These are phyloP conservation scores for Sphaeramia orbicularis DNA, from an alignment of 2,797 vertebrate species.

Conservation along the genomic window DNA sequence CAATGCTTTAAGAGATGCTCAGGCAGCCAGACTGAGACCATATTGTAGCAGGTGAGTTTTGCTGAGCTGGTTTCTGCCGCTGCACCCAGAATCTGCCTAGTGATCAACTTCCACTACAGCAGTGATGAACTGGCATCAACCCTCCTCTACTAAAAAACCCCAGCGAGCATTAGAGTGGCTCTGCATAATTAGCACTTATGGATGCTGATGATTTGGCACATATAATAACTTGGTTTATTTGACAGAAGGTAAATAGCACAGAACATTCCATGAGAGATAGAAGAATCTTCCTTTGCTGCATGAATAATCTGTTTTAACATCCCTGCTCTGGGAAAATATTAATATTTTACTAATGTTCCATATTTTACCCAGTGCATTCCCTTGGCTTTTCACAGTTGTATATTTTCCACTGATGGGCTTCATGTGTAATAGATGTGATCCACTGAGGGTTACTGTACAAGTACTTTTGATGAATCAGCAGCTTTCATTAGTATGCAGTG, in stretches of 20 bases:
- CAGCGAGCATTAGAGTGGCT: conserved; percentile 53
- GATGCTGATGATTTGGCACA: conserved; percentile 66
- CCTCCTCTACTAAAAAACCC: conserved; percentile 46
- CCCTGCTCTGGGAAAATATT: conserved; percentile 15
- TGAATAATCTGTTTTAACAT: conserved; percentile 34
- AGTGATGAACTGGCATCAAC: conserved; percentile 68
- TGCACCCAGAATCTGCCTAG: conserved; percentile 83
- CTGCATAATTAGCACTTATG: conserved; percentile 65
- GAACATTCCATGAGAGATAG: conserved; percentile 5
- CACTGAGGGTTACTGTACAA: conserved; percentile 36
- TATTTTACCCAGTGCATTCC: conserved; percentile 28
- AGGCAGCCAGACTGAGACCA: conserved; percentile 68
- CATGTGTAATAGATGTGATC: conserved; percentile 55
- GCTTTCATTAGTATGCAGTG: conserved; percentile 50
- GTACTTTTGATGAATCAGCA: conserved; percentile 69
- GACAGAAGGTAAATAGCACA: conserved; percentile 28
- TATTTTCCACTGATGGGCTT: conserved; percentile 39
- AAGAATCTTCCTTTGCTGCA: conserved; percentile 4
- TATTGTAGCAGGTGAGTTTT: conserved; percentile 78
- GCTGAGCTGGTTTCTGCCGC: conserved; percentile 82
- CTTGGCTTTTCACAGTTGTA: conserved; percentile 24
- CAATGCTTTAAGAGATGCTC: conserved; percentile 62
- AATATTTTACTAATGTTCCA: conserved; percentile 50
- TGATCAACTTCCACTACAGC: conserved; percentile 82
- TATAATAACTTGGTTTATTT: conserved; percentile 36